Evolutionary conservation across 2,797 vertebrate genomes (phyloP).

Genomic region (Rhodeus uyekii): DNA sequence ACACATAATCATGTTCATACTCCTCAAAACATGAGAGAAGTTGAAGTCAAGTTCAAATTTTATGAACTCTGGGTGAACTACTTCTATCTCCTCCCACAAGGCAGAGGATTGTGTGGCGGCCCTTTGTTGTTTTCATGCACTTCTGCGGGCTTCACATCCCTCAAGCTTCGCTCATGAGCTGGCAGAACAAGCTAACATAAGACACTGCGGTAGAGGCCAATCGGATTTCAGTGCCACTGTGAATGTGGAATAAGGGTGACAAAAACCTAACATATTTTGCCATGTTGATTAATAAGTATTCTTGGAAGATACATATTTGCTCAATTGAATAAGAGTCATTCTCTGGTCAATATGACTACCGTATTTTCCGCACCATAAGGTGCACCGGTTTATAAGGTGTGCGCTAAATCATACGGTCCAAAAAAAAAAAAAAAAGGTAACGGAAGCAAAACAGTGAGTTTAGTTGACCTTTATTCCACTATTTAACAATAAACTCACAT

Average conservation of each 20-base stretch:
- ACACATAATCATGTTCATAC: neutral
- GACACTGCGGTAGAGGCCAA: constrained; percentile 3
- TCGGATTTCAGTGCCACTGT: neutral
- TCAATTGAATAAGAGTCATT: neutral
- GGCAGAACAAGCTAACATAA: constrained; percentile 1
- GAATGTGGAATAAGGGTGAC: neutral
- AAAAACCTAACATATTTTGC: too few relatives aligned
- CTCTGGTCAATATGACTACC: neutral
- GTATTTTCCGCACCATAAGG: too few relatives aligned
- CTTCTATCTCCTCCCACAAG: constrained; percentile 20
- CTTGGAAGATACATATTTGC: neutral
- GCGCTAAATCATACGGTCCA: too few relatives aligned
- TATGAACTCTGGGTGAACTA: constrained; percentile 46
- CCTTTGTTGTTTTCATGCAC: constrained; percentile 20
- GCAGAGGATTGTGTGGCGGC: constrained; percentile 12
- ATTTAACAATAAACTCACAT: too few relatives aligned
- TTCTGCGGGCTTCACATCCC: neutral
- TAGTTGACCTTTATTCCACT: too few relatives aligned
- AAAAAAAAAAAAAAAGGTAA: too few relatives aligned
- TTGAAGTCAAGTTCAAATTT: constrained; percentile 14
- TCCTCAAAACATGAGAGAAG: neutral
- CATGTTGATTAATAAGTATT: too few relatives aligned
- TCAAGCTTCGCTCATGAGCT: constrained; percentile 16
- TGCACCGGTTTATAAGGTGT: too few relatives aligned
- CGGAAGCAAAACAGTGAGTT: too few relatives aligned